Evolutionary conservation across 2,113 vertebrate genomes (phyloP).

Genomic region (Halcyon senegalensis): DNA sequence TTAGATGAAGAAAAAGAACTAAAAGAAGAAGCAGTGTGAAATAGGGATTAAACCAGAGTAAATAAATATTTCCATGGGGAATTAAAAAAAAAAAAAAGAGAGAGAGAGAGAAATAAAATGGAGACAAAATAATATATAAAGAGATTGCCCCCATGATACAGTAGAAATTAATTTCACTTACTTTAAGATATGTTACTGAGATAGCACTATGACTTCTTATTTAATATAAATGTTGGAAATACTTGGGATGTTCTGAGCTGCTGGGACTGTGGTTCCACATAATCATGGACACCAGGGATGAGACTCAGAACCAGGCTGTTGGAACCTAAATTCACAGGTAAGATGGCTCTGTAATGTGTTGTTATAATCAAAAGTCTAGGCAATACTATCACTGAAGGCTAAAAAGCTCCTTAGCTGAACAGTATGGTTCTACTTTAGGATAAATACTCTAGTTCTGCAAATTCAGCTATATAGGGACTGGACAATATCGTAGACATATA

Average conservation of each 20-base stretch:
- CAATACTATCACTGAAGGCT: neutral
- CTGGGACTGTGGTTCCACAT: neutral
- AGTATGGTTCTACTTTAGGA: neutral
- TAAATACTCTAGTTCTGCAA: neutral
- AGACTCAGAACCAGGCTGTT: neutral
- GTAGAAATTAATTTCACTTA: neutral
- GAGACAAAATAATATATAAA: neutral
- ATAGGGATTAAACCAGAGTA: neutral
- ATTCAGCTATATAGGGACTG: neutral
- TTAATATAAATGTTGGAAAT: neutral
- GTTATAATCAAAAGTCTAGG: neutral
- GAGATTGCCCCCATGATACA: neutral
- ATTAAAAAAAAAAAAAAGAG: neutral
- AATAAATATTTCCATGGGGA: neutral
- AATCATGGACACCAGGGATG: neutral
- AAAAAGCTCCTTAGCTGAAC: neutral
- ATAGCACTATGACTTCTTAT: neutral
- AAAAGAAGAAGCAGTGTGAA: conserved; percentile 28
- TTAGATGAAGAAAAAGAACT: conserved; percentile 47
- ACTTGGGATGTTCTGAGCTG: neutral
- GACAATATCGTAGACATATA: neutral
- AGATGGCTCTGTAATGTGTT: neutral
- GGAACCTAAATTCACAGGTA: neutral
- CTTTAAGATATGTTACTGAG: neutral
- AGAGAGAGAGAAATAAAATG: neutral